Evolutionary conservation across 2,888 invertebrate genomes (phyloP).

Genomic region (Eupeodes luniger): DNA sequence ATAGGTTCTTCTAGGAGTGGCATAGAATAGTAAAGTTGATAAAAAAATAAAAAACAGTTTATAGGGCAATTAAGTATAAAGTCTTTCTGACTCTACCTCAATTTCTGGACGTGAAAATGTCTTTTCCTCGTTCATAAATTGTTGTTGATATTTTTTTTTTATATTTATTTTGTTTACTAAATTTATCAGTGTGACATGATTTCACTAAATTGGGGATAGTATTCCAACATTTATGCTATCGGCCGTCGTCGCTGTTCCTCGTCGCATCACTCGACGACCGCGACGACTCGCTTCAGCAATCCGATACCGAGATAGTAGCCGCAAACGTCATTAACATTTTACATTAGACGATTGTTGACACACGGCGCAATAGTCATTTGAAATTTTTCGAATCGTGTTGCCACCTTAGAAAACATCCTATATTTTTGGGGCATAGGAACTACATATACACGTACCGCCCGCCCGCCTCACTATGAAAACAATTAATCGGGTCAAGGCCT

Average conservation of each 20-base stretch:
- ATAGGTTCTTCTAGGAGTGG: slow-evolving; percentile 49
- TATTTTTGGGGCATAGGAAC: slow-evolving; percentile 45
- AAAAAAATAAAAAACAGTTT: slow-evolving; percentile 51
- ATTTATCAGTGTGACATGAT: slow-evolving; percentile 56
- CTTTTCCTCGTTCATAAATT: slow-evolving; percentile 62
- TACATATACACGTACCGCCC: too few species aligned
- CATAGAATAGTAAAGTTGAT: slow-evolving; percentile 11
- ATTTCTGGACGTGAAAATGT: slow-evolving; percentile 70
- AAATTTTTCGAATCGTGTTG: slow-evolving; percentile 45
- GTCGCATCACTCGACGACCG: too few species aligned
- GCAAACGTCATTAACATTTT: slow-evolving; percentile 43
- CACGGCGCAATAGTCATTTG: slow-evolving; percentile 29
- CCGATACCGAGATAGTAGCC: slow-evolving; percentile 25
- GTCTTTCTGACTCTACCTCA: slow-evolving; percentile 45
- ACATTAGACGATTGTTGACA: slow-evolving; percentile 40
- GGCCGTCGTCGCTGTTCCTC: not conserved
- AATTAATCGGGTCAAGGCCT: slow-evolving; percentile 67
- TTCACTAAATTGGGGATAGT: not conserved
- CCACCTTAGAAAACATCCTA: slow-evolving; percentile 67
- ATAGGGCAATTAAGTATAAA: slow-evolving; percentile 68
- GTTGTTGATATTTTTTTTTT: slow-evolving; percentile 1
- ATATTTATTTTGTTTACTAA: not conserved
- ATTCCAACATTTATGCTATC: not conserved
- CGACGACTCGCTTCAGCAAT: slow-evolving; percentile 59
- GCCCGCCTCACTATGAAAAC: not conserved